Evolutionary conservation across 1,140 invertebrate species (phyloP).

Genomic region (Diplogasteroides magnus): DNA sequence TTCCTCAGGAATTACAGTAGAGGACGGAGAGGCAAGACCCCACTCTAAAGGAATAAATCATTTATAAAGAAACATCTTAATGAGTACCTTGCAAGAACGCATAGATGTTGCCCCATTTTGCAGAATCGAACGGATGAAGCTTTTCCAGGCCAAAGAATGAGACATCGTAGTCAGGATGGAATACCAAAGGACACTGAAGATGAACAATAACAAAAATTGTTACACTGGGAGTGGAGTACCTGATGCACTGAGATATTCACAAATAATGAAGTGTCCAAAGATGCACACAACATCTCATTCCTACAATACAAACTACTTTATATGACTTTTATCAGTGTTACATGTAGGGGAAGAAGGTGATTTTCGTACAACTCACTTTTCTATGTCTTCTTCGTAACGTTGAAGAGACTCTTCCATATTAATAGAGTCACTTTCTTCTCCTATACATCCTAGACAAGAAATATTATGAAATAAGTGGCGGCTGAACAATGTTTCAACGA

Average conservation of each 20-base stretch:
- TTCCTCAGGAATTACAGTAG: neutral
- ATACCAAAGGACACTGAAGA: neutral
- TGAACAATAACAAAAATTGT: neutral
- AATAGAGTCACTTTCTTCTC: neutral
- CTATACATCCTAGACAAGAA: too few species aligned
- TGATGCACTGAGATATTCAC: neutral
- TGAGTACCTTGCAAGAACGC: neutral
- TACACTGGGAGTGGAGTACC: neutral
- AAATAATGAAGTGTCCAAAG: neutral
- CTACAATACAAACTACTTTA: neutral
- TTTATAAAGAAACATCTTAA: neutral
- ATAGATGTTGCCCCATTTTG: neutral
- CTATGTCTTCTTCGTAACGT: neutral
- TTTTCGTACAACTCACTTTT: neutral
- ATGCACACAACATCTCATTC: neutral
- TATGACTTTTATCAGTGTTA: neutral
- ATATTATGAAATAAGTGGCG: too few species aligned
- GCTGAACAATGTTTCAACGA: too few species aligned
- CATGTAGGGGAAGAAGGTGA: neutral
- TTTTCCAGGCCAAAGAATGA: neutral
- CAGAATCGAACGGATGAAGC: neutral
- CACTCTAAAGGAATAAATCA: neutral
- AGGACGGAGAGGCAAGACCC: neutral
- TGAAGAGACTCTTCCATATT: neutral
- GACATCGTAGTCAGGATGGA: neutral